phyloP scores from a whole-genome alignment of 2,888 invertebrate genomes.

The Acronicta alni region DNA sequence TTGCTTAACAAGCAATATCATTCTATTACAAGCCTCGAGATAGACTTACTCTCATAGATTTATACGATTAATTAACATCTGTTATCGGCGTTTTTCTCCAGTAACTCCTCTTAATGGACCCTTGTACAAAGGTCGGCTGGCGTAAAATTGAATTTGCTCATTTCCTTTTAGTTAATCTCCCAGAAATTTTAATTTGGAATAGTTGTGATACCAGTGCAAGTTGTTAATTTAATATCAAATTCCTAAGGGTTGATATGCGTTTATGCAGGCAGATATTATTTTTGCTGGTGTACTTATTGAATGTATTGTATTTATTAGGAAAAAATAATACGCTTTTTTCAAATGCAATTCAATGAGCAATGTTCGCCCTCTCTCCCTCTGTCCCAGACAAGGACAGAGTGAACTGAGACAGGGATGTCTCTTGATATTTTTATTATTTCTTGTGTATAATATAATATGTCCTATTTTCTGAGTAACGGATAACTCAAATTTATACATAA shows the following conservation, averaged over 20 bases:
- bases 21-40: conserved; percentile 59
- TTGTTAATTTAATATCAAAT: conserved; percentile 15
- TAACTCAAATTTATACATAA: too few species aligned
- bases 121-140: conserved; percentile 69
- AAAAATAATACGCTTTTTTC: too few species aligned
- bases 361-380: too few species aligned
- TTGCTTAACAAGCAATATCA: conserved; percentile 62
- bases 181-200: conserved; percentile 55
- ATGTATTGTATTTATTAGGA: too few species aligned
- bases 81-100: conserved; percentile 83
- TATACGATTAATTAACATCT: conserved; percentile 85
- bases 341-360: too few species aligned
- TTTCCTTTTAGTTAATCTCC: conserved; percentile 54
- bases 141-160: conserved; percentile 81
- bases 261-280: neutral
- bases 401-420: too few species aligned
- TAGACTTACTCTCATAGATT: conserved; percentile 68
- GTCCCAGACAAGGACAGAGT: too few species aligned
- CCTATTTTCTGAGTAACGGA: too few species aligned
- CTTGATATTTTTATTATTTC: too few species aligned
- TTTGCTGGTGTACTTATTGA: too few species aligned
- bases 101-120: conserved; percentile 78
- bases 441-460: too few species aligned
- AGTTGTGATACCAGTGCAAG: conserved; percentile 45
- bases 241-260: conserved; percentile 5